Conservation (phyloP, 1,140 invertebrate genomes). For the Oryzaephilus surinamensis region DNA sequence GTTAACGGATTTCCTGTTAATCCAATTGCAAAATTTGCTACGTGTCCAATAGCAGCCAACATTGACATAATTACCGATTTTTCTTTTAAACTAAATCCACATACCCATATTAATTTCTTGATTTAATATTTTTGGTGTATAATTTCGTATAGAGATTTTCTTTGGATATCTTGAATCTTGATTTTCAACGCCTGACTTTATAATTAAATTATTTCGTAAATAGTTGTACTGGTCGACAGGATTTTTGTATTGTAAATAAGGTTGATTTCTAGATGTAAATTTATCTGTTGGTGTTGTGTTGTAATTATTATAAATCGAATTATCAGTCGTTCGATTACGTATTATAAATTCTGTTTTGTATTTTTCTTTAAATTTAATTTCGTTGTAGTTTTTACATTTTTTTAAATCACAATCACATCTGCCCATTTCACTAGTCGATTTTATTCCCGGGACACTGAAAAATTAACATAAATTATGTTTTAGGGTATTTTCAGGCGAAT, state of each 20-base stretch:
- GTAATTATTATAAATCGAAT: constrained; percentile 31
- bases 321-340: constrained; percentile 12
- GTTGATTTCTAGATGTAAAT: no score
- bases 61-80: constrained; percentile 16
- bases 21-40: constrained; percentile 22
- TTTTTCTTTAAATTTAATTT: constrained; percentile 20
- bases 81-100: constrained; percentile 26
- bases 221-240: constrained; percentile 34
- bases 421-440: constrained; percentile 22
- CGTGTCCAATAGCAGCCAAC: constrained; percentile 19
- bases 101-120: constrained; percentile 35
- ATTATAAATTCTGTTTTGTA: constrained; percentile 30
- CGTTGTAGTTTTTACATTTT: constrained; percentile 17
- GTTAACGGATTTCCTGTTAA: constrained; percentile 39
- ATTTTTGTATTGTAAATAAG: no score
- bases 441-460: background rate
- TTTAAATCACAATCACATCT: constrained; percentile 21
- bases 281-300: constrained; percentile 44
- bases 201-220: constrained; percentile 45
- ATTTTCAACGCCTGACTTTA: constrained; percentile 45
- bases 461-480: background rate
- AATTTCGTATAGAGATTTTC: constrained; percentile 48
- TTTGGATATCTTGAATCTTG: no score
- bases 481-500: no score
- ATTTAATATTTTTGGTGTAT: constrained; percentile 52